These are phyloP conservation scores for Bruchidius siliquastri DNA, from an alignment of 2,888 invertebrate genomes.

Conservation along the genomic window DNA sequence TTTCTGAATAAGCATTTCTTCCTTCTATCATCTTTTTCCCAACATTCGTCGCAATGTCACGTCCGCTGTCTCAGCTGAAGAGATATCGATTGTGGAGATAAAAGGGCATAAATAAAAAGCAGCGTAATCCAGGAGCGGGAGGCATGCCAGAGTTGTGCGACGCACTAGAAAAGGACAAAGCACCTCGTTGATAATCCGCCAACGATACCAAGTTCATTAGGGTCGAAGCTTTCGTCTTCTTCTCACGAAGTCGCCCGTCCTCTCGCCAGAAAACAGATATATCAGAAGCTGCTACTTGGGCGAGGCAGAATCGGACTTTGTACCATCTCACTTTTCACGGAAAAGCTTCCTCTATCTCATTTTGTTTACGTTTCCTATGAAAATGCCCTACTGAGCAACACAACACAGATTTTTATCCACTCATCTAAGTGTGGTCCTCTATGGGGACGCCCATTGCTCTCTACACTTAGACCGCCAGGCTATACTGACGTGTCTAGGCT, in stretches of 20 bases:
- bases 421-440: too few species aligned
- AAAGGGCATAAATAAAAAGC: constrained; percentile 4
- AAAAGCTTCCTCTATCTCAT: too few species aligned
- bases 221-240: neutral
- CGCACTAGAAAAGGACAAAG: constrained; percentile 21
- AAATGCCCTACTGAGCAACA: too few species aligned
- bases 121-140: neutral
- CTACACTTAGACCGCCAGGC: too few species aligned
- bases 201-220: constrained; percentile 40
- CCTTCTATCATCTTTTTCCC: neutral
- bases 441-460: too few species aligned
- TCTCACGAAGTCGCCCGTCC: neutral
- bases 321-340: neutral
- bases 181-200: constrained; percentile 38
- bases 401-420: too few species aligned
- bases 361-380: too few species aligned
- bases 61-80: neutral
- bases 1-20: too few species aligned
- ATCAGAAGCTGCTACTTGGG: neutral
- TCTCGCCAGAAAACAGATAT: neutral
- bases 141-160: neutral
- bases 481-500: too few species aligned
- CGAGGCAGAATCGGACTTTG: neutral
- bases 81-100: constrained; percentile 5
- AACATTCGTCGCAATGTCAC: neutral